Percentiles rank a stretch among this genome's conserved stretches.
Conservation (phyloP, 2,888 invertebrate genomes). For the Pheosia tremula region DNA sequence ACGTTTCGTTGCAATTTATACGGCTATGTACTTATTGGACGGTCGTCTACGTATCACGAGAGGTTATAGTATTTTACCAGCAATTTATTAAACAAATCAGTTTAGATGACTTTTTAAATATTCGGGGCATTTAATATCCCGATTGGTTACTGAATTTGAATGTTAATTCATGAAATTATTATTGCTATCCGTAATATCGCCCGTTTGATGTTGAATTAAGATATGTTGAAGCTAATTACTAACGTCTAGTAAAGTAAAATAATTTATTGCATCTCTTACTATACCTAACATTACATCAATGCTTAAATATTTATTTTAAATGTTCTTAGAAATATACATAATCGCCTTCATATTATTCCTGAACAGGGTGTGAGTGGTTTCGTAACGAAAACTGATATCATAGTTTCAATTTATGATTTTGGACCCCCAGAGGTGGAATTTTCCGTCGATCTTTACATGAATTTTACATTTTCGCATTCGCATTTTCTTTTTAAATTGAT, state of each 20-base stretch:
- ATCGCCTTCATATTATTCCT: constrained; percentile 40
- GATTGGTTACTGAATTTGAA: constrained; percentile 10
- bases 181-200: constrained; percentile 18
- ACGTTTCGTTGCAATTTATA: constrained; percentile 9
- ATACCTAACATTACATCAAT: constrained; percentile 23
- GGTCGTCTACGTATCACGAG: constrained; percentile 7
- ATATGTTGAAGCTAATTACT: constrained; percentile 5
- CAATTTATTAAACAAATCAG: constrained; percentile 2
- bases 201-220: constrained; percentile 19
- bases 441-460: too few relatives aligned
- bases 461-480: too few relatives aligned
- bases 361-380: constrained; percentile 8
- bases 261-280: constrained; percentile 41
- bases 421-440: too few relatives aligned
- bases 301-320: constrained; percentile 30
- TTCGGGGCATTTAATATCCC: constrained; percentile 4
- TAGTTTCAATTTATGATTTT: too few relatives aligned
- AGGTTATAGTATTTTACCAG: not conserved
- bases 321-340: constrained; percentile 46
- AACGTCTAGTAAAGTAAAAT: constrained; percentile 35
- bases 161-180: not conserved
- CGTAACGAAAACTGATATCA: too few relatives aligned
- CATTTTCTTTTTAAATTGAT: too few relatives aligned
- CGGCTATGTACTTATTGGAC: not conserved
- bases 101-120: constrained; percentile 5